Conservation (phyloP, 2,888 invertebrate genomes). For the Pegoplata infirma region DNA sequence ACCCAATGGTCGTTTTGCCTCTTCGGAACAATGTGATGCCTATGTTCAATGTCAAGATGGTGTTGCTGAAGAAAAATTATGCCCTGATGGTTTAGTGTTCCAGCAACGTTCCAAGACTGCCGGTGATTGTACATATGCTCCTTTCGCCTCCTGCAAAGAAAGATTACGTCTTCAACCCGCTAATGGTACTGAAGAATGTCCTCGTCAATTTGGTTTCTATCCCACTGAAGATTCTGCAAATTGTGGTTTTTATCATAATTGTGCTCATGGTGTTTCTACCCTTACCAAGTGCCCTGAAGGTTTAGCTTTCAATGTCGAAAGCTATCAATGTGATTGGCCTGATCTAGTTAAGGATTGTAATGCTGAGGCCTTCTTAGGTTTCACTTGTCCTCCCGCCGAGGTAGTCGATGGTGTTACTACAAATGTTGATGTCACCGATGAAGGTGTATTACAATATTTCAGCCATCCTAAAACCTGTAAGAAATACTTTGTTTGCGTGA, state of each 20-base stretch:
- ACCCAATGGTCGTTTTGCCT: slow-evolving; percentile 84
- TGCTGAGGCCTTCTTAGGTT: slow-evolving; percentile 87
- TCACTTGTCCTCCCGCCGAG: slow-evolving; percentile 82
- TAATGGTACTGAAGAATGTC: slow-evolving; percentile 86
- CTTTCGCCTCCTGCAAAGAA: slow-evolving; percentile 87
- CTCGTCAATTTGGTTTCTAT: slow-evolving; percentile 82
- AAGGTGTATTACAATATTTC: slow-evolving; percentile 76
- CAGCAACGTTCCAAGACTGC: slow-evolving; percentile 80
- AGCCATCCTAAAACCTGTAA: slow-evolving; percentile 85
- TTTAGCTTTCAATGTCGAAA: slow-evolving; percentile 85
- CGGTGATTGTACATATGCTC: slow-evolving; percentile 89
- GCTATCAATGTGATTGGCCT: slow-evolving; percentile 92
- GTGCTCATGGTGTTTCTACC: slow-evolving; percentile 86
- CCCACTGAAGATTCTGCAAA: slow-evolving; percentile 82
- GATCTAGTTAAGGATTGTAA: slow-evolving; percentile 89
- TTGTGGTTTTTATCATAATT: slow-evolving; percentile 89
- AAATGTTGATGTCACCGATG: slow-evolving; percentile 71
- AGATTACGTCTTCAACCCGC: slow-evolving; percentile 81
- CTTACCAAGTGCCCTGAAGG: slow-evolving; percentile 90
- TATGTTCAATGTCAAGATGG: slow-evolving; percentile 86
- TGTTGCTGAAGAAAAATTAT: slow-evolving; percentile 85
- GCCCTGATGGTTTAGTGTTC: slow-evolving; percentile 90
- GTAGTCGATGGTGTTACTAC: slow-evolving; percentile 69
- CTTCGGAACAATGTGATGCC: slow-evolving; percentile 85
- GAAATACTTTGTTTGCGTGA: slow-evolving; percentile 88